Conservation (phyloP, 2,113 vertebrate species). For the Rhinopomastus cyanomelas region DNA sequence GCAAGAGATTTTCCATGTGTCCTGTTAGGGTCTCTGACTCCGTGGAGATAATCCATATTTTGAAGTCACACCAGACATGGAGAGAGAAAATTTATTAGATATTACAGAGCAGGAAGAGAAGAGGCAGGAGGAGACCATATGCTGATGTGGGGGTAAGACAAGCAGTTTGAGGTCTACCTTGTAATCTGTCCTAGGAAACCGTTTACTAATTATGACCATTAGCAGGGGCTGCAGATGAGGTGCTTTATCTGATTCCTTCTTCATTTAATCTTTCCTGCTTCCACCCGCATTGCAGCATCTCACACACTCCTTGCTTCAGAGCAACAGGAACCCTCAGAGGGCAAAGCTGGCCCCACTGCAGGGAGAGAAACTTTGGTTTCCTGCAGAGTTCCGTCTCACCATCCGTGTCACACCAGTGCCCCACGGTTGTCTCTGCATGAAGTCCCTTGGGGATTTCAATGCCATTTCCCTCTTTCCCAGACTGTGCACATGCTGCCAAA, state of each 20-base stretch:
- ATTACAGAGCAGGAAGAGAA: not conserved
- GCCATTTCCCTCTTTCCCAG: not conserved
- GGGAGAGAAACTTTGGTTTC: not conserved
- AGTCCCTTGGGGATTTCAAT: not conserved
- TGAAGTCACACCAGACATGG: not conserved
- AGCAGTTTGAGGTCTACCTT: not conserved
- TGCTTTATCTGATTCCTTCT: not conserved
- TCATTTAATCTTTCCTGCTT: not conserved
- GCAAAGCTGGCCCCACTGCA: not conserved
- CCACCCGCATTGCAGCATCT: not conserved
- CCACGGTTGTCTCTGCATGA: not conserved
- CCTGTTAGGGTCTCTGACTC: not conserved
- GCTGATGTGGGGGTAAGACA: not conserved
- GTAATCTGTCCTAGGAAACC: not conserved
- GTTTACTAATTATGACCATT: not conserved
- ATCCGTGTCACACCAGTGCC: not conserved
- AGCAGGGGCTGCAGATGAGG: not conserved
- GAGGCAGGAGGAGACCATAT: not conserved
- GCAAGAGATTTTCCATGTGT: constrained; percentile 24
- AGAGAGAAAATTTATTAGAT: not conserved
- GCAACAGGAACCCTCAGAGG: not conserved
- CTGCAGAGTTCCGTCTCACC: not conserved
- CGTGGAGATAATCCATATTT: not conserved
- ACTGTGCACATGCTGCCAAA: not conserved
- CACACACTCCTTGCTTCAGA: not conserved